phyloP scores from a whole-genome alignment of 2,888 invertebrate genomes.

The Lasioglossum figueresi region DNA sequence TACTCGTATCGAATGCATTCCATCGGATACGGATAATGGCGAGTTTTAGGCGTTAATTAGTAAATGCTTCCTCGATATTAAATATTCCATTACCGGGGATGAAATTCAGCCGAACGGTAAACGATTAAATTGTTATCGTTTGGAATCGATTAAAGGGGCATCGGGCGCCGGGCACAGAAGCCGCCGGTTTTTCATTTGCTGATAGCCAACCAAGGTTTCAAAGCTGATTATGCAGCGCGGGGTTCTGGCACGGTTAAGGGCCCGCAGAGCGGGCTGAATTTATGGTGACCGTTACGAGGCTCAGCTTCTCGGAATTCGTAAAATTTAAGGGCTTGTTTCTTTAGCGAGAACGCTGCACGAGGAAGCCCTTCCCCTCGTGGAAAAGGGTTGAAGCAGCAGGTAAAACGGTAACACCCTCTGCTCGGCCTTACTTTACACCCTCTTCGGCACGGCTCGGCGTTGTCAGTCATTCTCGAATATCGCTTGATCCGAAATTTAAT shows the following conservation, averaged over 20 bases:
- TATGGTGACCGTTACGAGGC: constrained; percentile 69
- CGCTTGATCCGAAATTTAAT: constrained; percentile 57
- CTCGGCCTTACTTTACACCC: constrained; percentile 47
- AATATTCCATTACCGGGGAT: neutral
- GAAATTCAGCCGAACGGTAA: neutral
- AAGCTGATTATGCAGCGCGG: constrained; percentile 49
- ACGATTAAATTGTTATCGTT: constrained; percentile 3
- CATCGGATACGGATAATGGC: neutral
- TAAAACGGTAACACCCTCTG: constrained; percentile 70
- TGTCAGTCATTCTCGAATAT: constrained; percentile 41
- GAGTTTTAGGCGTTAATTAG: constrained; percentile 1
- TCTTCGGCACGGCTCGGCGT: constrained; percentile 34
- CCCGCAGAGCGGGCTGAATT: constrained; percentile 68
- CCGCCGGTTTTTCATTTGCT: constrained; percentile 59
- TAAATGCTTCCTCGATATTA: neutral
- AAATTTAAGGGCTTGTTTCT: constrained; percentile 75
- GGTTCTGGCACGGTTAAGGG: constrained; percentile 55
- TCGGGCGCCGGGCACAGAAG: constrained; percentile 42
- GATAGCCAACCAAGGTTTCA: constrained; percentile 56
- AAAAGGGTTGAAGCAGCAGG: constrained; percentile 55
- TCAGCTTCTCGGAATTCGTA: constrained; percentile 75
- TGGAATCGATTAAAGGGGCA: neutral
- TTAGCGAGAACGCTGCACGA: constrained; percentile 34
- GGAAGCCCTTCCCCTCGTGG: constrained; percentile 37
- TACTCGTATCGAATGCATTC: neutral